Base-by-base conservation (phyloP, 2,797 vertebrate genomes). In the Balearica regulorum region DNA sequence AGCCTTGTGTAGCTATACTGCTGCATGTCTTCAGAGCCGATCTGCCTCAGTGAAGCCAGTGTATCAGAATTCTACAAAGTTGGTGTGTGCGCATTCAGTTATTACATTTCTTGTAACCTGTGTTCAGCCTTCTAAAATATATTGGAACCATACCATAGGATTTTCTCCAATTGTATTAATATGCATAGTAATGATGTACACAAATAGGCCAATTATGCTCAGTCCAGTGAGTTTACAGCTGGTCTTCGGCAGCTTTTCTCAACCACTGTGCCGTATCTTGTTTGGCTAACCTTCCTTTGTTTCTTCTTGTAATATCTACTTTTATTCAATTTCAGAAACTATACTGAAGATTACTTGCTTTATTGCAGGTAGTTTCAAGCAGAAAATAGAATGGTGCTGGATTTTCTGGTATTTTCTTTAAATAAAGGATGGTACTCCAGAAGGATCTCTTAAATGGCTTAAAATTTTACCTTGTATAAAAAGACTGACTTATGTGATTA, bases 121-220 rank as follows among this genome's bases (percentile, higher is more conserved):
- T 7, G 2, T 49, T 87, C 64, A 89, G 35, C 58, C 2, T 86
- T 94, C 48, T 86, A 70, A 94, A 94, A 75, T 57, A 43, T 31
- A 58, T 19, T 71, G 49, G 80, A 96, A 73, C 31, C 29, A 76
- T 66, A 37, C 14, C 14, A 78, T 1, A 55, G 66, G 72, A 64
- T 87, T 71, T 94, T 87, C 71, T 88, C 68, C 75, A 89, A 3
- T 70, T 92, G 65, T 93, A 91, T 70, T 41, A 86, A 90, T 76
- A 57, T n/a, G 43, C 61, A n/a, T 35, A 73, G 54, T 70, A 93
- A 73, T 78, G 91, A 8, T 49, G 54, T 82, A 78, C 72, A 81
- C 72, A 94, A 94, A 89, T 51, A 86, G 91, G 62, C 55, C 83
- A 95, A 69, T 95, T 94, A 84, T 64, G 54, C 48, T 94, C 90